Percentiles rank a stretch among this genome's conserved stretches.
Evolutionary conservation across 2,888 invertebrate species (phyloP).

Genomic region (Congeria kusceri): DNA sequence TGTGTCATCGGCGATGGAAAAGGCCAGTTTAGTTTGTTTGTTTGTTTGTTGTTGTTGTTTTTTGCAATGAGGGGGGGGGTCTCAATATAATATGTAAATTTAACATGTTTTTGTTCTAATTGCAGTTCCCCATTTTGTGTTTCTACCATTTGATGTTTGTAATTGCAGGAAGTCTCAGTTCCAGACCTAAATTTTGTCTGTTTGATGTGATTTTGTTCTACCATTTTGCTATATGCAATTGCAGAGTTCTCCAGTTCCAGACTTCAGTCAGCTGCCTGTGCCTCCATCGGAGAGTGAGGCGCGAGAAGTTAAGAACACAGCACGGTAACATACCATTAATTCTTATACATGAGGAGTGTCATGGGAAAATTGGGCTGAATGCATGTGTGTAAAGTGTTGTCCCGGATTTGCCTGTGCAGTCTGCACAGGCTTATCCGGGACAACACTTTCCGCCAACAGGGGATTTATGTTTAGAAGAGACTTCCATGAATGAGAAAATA

Average conservation of each 20-base stretch:
- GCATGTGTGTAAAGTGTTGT: too few relatives aligned
- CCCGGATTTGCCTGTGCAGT: too few relatives aligned
- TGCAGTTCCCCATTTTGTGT: not conserved
- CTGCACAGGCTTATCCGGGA: too few relatives aligned
- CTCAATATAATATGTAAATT: too few relatives aligned
- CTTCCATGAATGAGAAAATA: too few relatives aligned
- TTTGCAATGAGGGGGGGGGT: too few relatives aligned
- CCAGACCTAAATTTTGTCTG: not conserved
- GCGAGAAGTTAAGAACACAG: slow-evolving; percentile 77
- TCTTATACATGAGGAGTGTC: too few relatives aligned
- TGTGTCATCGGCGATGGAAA: not conserved
- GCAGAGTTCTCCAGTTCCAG: slow-evolving; percentile 89
- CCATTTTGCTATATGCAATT: slow-evolving; percentile 30
- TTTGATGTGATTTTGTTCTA: not conserved
- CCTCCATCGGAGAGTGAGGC: slow-evolving; percentile 91
- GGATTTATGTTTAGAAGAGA: too few relatives aligned
- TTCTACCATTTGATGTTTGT: too few relatives aligned
- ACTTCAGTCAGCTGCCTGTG: slow-evolving; percentile 88
- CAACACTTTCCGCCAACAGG: too few relatives aligned
- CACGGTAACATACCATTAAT: slow-evolving; percentile 66
- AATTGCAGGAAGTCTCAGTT: too few relatives aligned
- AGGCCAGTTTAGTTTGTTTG: not conserved
- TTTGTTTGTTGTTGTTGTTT: not conserved
- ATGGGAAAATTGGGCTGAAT: too few relatives aligned
- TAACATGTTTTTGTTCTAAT: not conserved